Evolutionary conservation across 2,113 vertebrate genomes (phyloP).

Genomic region (Nettapus auritus): DNA sequence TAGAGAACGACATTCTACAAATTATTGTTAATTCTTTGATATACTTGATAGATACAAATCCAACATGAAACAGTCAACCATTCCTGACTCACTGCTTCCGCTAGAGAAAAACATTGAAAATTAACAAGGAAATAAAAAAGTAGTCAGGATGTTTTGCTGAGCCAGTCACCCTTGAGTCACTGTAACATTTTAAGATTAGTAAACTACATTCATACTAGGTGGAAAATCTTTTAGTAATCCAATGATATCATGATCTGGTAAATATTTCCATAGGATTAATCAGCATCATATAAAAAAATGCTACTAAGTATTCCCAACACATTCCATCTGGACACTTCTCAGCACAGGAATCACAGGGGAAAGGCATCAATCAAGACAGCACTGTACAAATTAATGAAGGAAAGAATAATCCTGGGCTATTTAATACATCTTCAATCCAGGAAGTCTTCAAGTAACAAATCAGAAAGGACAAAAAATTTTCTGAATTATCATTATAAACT

Average conservation of each 20-base stretch:
- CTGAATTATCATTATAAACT: neutral
- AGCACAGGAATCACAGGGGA: neutral
- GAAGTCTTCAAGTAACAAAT: neutral
- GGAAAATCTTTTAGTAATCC: neutral
- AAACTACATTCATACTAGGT: neutral
- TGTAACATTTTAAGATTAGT: neutral
- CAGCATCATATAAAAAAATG: neutral
- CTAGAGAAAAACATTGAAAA: neutral
- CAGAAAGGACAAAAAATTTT: neutral
- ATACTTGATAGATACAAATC: neutral
- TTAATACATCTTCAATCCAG: neutral
- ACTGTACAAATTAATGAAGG: neutral
- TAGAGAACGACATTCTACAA: constrained; percentile 16
- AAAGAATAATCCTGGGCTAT: neutral
- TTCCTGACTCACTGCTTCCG: neutral
- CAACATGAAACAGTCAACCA: neutral
- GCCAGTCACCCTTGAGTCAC: neutral
- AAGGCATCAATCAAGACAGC: neutral
- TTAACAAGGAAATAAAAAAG: neutral
- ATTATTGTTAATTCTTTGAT: neutral
- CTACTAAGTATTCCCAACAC: neutral
- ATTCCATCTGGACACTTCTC: neutral
- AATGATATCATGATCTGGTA: neutral
- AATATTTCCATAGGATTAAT: neutral
- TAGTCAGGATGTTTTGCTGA: neutral